Evolutionary conservation across 53 echinoderm and acorn worm genomes (phyloP).

Genomic region (Echinometra lucunter): DNA sequence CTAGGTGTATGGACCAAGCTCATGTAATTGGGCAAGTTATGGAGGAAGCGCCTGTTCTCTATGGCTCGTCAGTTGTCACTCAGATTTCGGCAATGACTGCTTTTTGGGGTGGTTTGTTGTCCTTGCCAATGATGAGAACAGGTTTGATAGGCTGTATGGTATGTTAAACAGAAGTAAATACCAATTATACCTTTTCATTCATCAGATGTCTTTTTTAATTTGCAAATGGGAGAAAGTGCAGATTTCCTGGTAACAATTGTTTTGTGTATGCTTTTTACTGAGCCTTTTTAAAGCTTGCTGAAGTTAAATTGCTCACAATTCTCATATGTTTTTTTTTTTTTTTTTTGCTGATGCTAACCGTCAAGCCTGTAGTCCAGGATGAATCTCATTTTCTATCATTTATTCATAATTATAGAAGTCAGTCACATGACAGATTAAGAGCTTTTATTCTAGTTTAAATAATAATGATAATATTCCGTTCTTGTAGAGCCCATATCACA

Average conservation of each 20-base stretch:
- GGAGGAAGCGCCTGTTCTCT: constrained; percentile 49
- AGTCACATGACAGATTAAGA: neutral
- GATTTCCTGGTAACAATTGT: too few relatives aligned
- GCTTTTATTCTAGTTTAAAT: neutral
- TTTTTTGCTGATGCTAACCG: too few relatives aligned
- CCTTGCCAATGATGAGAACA: neutral
- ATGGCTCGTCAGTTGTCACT: constrained; percentile 32
- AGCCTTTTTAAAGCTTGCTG: too few relatives aligned
- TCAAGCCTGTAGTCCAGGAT: too few relatives aligned
- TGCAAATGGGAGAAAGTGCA: too few relatives aligned
- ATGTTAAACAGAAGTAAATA: neutral
- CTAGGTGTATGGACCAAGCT: neutral
- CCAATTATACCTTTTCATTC: neutral
- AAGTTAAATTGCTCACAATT: too few relatives aligned
- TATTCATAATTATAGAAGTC: too few relatives aligned
- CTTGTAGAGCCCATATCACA: too few relatives aligned
- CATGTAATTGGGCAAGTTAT: constrained; percentile 61
- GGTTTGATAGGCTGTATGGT: constrained; percentile 2
- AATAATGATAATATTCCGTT: too few relatives aligned
- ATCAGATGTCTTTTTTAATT: neutral
- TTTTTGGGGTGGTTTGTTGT: constrained; percentile 20
- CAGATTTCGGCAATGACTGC: constrained; percentile 33
- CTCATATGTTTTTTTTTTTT: too few relatives aligned
- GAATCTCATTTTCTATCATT: too few relatives aligned
- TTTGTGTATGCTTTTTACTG: too few relatives aligned